Percentiles rank a stretch among this genome's conserved stretches.
phyloP scores from a whole-genome alignment of 2,113 vertebrate species.

The Eudyptes chrysolophus region DNA sequence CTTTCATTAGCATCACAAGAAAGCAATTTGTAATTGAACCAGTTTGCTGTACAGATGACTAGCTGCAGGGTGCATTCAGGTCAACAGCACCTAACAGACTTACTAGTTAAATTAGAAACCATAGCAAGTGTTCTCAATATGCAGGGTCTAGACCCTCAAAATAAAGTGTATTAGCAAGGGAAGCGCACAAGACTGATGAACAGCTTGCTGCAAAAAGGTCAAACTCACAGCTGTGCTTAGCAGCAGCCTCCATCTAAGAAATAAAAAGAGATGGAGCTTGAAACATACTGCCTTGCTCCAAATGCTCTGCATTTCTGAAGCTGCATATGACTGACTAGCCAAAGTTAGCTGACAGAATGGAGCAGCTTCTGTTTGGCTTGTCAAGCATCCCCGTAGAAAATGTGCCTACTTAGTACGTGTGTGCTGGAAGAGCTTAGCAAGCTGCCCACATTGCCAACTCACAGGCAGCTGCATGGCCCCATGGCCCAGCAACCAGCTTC shows the following conservation, averaged over 20 bases:
- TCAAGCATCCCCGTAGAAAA: not conserved
- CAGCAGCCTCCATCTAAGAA: not conserved
- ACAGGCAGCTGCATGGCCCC: not conserved
- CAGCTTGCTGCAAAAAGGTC: not conserved
- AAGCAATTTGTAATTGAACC: not conserved
- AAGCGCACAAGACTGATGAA: not conserved
- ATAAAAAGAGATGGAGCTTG: not conserved
- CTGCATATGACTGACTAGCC: not conserved
- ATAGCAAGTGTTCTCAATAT: not conserved
- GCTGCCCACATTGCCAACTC: not conserved
- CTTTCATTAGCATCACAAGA: not conserved
- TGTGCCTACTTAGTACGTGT: not conserved
- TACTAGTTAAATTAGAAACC: not conserved
- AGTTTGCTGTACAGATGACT: not conserved
- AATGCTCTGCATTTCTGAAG: not conserved
- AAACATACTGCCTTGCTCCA: not conserved
- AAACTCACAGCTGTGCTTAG: not conserved
- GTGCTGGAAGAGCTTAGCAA: not conserved
- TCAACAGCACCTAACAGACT: not conserved
- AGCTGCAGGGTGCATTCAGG: not conserved
- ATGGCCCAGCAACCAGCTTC: accelerated
- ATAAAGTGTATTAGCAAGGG: not conserved
- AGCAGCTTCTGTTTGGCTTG: not conserved
- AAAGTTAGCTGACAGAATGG: not conserved
- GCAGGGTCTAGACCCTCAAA: not conserved